phyloP scores from a whole-genome alignment of 2,888 invertebrate species.

The Auanema freiburgensis region DNA sequence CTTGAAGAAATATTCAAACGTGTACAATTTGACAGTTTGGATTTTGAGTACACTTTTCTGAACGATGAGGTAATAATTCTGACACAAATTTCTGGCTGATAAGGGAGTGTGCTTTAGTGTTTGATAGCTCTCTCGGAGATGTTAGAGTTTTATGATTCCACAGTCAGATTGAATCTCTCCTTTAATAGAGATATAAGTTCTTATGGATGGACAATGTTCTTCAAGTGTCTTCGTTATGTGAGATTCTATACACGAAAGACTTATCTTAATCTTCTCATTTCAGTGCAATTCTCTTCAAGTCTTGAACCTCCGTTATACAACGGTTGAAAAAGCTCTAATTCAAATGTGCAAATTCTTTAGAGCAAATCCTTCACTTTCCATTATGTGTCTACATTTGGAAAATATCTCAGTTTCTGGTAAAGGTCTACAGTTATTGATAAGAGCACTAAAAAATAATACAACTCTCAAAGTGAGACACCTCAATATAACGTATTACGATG shows the following conservation, averaged over 20 bases:
- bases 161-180: slow-evolving; percentile 77
- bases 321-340: slow-evolving; percentile 70
- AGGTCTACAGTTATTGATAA: slow-evolving; percentile 74
- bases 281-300: slow-evolving; percentile 76
- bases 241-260: slow-evolving; percentile 13
- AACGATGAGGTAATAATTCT: slow-evolving; percentile 74
- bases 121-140: slow-evolving; percentile 83
- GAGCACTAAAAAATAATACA: slow-evolving; percentile 76
- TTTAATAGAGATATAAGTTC: slow-evolving; percentile 77
- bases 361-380: slow-evolving; percentile 71
- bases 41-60: slow-evolving; percentile 74
- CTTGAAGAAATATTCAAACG: slow-evolving; percentile 81
- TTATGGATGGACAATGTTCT: slow-evolving; percentile 82
- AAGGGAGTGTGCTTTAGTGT: slow-evolving; percentile 65
- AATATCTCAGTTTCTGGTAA: slow-evolving; percentile 77
- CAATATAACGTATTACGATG: slow-evolving; percentile 43
- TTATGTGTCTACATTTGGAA: slow-evolving; percentile 79
- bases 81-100: background rate
- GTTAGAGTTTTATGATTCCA: slow-evolving; percentile 88
- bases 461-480: slow-evolving; percentile 53
- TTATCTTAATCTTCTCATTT: slow-evolving; percentile 14
- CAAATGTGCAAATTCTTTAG: slow-evolving; percentile 72
- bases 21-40: slow-evolving; percentile 76
- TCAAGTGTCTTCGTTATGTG: slow-evolving; percentile 79
- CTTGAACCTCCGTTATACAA: slow-evolving; percentile 74